Evolutionary conservation across 2,113 vertebrate genomes (phyloP).

Genomic region (Sialia sialis): DNA sequence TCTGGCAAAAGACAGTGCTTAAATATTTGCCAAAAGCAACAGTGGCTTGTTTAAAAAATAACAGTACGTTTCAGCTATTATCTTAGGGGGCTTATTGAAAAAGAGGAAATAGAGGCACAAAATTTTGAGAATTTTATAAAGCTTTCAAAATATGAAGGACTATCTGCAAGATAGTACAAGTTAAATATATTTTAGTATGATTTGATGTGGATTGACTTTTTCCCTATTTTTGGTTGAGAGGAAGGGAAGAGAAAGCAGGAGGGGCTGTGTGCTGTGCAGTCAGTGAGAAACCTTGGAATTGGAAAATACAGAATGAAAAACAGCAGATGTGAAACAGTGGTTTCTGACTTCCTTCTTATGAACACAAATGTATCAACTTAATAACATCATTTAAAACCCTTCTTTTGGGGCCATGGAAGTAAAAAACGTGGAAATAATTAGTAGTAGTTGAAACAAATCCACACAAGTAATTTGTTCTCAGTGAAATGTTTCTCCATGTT

Average conservation of each 20-base stretch:
- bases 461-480: not conserved
- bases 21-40: not conserved
- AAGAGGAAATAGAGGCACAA: not conserved
- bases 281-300: not conserved
- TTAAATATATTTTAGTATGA: not conserved
- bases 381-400: not conserved
- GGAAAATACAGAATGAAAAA: conserved; percentile 12
- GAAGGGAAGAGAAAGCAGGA: not conserved
- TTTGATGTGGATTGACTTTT: not conserved
- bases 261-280: not conserved
- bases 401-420: not conserved
- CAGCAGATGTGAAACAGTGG: not conserved
- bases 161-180: not conserved
- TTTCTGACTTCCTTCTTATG: conserved; percentile 21
- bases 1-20: not conserved
- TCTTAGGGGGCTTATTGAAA: not conserved
- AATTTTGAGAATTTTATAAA: not conserved
- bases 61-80: not conserved
- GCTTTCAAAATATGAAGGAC: not conserved
- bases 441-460: not conserved
- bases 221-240: not conserved
- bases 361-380: conserved; percentile 11
- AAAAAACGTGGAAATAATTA: not conserved
- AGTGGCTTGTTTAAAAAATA: not conserved
- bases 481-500: not conserved